Percentiles rank a stretch among this genome's conserved stretches.
Conservation (phyloP, 1,140 invertebrate species). For the Lineus longissimus region DNA sequence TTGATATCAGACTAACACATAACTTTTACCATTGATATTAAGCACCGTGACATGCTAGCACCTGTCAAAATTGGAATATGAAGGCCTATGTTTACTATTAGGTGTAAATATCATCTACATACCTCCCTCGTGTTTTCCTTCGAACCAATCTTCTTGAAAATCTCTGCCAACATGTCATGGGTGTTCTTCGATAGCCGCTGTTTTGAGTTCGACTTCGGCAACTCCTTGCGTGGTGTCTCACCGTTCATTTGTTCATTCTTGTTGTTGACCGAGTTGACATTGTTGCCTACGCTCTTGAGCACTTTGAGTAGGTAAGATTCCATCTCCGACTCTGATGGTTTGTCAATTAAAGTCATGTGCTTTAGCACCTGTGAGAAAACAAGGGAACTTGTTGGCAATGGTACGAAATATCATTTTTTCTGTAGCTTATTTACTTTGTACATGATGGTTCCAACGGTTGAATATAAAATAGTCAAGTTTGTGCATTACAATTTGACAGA, state of each 20-base stretch:
- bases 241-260: constrained; percentile 28
- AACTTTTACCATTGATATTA: too few relatives aligned
- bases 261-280: constrained; percentile 33
- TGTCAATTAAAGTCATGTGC: constrained; percentile 74
- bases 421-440: too few relatives aligned
- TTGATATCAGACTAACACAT: too few relatives aligned
- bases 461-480: too few relatives aligned
- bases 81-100: too few relatives aligned
- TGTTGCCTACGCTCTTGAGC: constrained; percentile 48
- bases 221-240: neutral
- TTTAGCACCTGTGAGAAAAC: constrained; percentile 62
- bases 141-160: constrained; percentile 87
- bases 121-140: constrained; percentile 82
- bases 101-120: too few relatives aligned
- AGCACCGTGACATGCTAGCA: too few relatives aligned
- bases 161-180: constrained; percentile 80
- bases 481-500: too few relatives aligned
- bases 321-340: constrained; percentile 75
- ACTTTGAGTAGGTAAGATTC: constrained; percentile 75
- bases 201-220: constrained; percentile 9
- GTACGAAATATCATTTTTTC: too few relatives aligned
- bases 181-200: constrained; percentile 65
- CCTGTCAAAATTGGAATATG: too few relatives aligned
- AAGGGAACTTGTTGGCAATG: too few relatives aligned
- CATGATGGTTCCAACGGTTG: too few relatives aligned